Evolutionary conservation across 2,113 vertebrate genomes (phyloP).

Genomic region (Catharus bicknelli): DNA sequence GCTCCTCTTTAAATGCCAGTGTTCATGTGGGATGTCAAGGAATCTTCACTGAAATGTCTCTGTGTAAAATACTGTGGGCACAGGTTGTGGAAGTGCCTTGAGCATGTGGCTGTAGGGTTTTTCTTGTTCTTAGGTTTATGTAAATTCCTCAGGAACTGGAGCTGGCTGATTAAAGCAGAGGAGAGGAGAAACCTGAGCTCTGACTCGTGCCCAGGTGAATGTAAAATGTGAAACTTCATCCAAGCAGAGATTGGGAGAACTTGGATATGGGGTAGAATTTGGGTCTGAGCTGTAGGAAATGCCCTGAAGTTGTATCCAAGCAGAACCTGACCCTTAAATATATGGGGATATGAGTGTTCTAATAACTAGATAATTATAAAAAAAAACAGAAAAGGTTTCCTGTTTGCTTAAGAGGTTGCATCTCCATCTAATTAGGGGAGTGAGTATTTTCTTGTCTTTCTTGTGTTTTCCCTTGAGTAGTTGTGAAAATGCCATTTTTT

Average conservation of each 20-base stretch:
- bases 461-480: background rate
- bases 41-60: background rate
- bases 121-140: background rate
- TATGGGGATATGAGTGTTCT: background rate
- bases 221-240: conserved; percentile 1
- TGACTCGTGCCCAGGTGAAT: background rate
- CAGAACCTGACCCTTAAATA: background rate
- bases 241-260: background rate
- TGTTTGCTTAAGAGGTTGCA: background rate
- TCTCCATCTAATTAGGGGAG: background rate
- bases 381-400: background rate
- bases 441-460: background rate
- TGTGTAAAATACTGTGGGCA: background rate
- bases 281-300: background rate
- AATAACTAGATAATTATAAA: background rate
- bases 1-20: background rate
- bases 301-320: background rate
- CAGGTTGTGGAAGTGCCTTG: background rate
- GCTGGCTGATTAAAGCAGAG: background rate
- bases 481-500: background rate
- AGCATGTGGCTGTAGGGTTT: background rate
- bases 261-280: background rate
- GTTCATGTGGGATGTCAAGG: background rate
- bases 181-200: background rate
- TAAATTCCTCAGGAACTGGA: background rate